Percentiles rank a stretch among this genome's conserved stretches.
phyloP scores from a whole-genome alignment of 2,797 vertebrate genomes.

The Acomys russatus region DNA sequence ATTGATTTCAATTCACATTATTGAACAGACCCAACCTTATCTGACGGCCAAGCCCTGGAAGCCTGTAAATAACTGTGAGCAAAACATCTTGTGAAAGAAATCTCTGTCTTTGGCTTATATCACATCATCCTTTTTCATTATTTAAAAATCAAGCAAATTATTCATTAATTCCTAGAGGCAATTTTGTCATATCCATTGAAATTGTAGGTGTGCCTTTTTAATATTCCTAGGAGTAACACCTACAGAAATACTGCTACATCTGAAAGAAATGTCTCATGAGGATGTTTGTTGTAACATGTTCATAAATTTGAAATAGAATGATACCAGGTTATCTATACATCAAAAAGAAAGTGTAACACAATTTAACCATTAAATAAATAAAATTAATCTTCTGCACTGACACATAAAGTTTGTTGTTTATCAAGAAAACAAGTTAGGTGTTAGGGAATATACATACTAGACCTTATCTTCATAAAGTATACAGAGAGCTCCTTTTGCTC shows the following conservation, averaged over 20 bases:
- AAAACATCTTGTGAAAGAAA: not conserved
- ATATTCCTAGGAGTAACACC: constrained; percentile 10
- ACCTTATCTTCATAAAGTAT: constrained; percentile 11
- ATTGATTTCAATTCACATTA: not conserved
- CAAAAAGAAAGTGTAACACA: constrained; percentile 35
- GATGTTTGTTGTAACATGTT: not conserved
- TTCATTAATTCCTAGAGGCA: constrained; percentile 17
- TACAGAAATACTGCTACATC: constrained; percentile 11
- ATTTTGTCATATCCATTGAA: constrained; percentile 19
- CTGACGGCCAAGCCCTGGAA: not conserved
- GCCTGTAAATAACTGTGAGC: not conserved
- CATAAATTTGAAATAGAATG: constrained; percentile 55
- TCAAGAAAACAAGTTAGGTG: constrained; percentile 13
- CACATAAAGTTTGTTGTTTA: constrained; percentile 25
- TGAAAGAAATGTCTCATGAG: not conserved
- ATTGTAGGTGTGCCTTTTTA: constrained; percentile 42
- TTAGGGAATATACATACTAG: constrained; percentile 10
- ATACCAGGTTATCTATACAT: constrained; percentile 16
- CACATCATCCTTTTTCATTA: not conserved
- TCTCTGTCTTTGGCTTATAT: not conserved
- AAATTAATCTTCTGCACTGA: constrained; percentile 43
- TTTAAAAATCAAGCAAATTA: constrained; percentile 29
- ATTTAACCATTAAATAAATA: constrained; percentile 30
- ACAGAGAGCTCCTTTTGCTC: not conserved
- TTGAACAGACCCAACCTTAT: not conserved